Evolutionary conservation across 2,888 invertebrate genomes (phyloP), one percentile per base, ranked within the genome.

Genomic region (Glyphotaelius pellucidus): DNA sequence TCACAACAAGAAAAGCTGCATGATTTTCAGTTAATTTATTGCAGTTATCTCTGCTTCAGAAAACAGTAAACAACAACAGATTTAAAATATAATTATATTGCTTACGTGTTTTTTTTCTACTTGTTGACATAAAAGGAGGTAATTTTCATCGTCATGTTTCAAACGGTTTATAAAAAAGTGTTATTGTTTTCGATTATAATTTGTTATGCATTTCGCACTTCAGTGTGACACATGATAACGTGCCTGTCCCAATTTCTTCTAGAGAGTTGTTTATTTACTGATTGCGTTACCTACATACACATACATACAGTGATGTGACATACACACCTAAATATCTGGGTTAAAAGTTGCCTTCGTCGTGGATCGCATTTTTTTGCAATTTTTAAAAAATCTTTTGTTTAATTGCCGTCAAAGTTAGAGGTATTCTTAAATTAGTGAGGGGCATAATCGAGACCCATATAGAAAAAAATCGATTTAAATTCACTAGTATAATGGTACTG

Each of bases 321-420:
- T 25, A 83, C 83, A 35, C 83, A 25, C 83, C 2, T 35, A 83
- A 83, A 25, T 83, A 35, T 3, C 32, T 19, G 32, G 7, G 19
- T 7, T 25, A 31, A 30, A 31, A 83, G 25, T 32, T 83, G 32
- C 25, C 83, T 9, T 11, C 83, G 83, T 25, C 83, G 83, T 12
- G 35, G 14, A 19, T 35, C 32, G 32, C 9, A 35, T 25, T 83
- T 83, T 81, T 83, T 83, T 86, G 14, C 30, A 12, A 30, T 86
- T 86, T 42, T 30, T 7, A 12, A 86, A 47, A 86, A 47, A 47
- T 14, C 47, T 42, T 86, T 86, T 86, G 85, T 86, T 38, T 42
- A 25, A n/a, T 30, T 14, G 5, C 2, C 47, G 85, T 86, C 85
- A 85, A 30, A 86, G 35, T 15, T n/a, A 14, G 7, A 14, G 14